Evolutionary conservation across 2,888 invertebrate genomes (phyloP), one percentile per base, ranked within the genome.

Genomic region (Microplitis deprimator): DNA sequence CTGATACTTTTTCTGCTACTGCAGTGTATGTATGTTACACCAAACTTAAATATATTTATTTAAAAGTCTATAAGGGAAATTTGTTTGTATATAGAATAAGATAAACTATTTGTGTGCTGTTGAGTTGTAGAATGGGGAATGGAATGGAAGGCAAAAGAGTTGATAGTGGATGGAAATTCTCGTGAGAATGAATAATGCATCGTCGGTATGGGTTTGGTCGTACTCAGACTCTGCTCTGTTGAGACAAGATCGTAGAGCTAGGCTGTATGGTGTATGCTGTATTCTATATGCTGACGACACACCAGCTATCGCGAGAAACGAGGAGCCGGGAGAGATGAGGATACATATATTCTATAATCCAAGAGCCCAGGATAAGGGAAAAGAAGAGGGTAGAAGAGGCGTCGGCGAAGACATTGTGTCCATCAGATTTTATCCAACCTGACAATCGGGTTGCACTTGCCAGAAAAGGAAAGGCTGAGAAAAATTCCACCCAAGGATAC

Each of bases 391-490:
- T 59, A 13, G 10, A 60, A 68, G 64, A 65, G 65, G 61, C 68
- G 62, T 75, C 76, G 64, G 76, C 70, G 76, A 73, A 72, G 60
- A 68, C 50, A 39, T 62, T 75, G 75, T 83, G 82, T 83, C 81
- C 82, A 80, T 85, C 80, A 83, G 82, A 84, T 83, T 84, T 83
- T 84, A 86, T 85, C 84, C 82, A 80, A 80, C 10, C 80, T 81
- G 84, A 77, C 82, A 75, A 83, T 84, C 84, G 83, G 81, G 60
- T n/a, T 67, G 71, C 78, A 76, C 80, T 83, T 85, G 82, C 81
- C 81, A 84, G 85, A 85, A 86, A 83, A 83, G 83, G 85, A 84
- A 84, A 86, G 82, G 82, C 83, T 84, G 82, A 81, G 84, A 83
- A 83, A 83, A 82, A 83, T 85, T 84, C 82, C 82, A 82, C 78